These are phyloP conservation scores for Eupsittula cactorum DNA, from an alignment of 2,113 vertebrate genomes.

Conservation along the genomic window DNA sequence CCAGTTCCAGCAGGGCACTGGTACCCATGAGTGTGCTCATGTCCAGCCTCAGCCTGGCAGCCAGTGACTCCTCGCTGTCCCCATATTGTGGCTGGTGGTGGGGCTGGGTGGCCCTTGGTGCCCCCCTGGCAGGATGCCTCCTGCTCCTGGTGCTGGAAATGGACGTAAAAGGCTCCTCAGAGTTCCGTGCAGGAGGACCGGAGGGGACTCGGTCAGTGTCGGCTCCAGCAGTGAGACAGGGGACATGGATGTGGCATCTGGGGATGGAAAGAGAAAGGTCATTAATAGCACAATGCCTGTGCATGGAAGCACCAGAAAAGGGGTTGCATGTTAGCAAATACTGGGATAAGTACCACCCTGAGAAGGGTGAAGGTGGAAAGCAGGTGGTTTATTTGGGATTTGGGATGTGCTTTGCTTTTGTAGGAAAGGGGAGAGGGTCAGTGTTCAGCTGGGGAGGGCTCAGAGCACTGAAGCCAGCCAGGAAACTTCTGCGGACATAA, in stretches of 20 bases:
- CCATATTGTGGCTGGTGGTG: not conserved
- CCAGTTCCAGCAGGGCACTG: rapidly evolving
- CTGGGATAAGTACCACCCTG: rapidly evolving
- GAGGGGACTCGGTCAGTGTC: not conserved
- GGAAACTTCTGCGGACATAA: not conserved
- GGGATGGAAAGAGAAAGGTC: not conserved
- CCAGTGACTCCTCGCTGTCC: not conserved
- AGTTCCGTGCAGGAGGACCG: not conserved
- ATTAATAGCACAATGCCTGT: not conserved
- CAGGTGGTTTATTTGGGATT: not conserved
- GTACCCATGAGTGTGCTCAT: rapidly evolving
- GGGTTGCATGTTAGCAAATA: not conserved
- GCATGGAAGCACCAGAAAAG: not conserved
- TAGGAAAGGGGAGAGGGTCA: not conserved
- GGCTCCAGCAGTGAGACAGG: not conserved
- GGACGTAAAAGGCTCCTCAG: not conserved
- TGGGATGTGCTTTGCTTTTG: not conserved
- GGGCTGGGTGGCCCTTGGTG: not conserved
- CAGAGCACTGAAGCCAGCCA: rapidly evolving
- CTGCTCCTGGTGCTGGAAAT: not conserved
- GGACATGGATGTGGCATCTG: conserved; percentile 39
- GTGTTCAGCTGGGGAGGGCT: not conserved
- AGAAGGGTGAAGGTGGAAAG: not conserved
- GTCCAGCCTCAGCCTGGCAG: not conserved
- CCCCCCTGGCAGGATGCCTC: not conserved